A percentile compares a stretch with the other conserved stretches of the same genome.
Conservation (phyloP, 1,140 invertebrate genomes). For the Rhynchophorus ferrugineus region DNA sequence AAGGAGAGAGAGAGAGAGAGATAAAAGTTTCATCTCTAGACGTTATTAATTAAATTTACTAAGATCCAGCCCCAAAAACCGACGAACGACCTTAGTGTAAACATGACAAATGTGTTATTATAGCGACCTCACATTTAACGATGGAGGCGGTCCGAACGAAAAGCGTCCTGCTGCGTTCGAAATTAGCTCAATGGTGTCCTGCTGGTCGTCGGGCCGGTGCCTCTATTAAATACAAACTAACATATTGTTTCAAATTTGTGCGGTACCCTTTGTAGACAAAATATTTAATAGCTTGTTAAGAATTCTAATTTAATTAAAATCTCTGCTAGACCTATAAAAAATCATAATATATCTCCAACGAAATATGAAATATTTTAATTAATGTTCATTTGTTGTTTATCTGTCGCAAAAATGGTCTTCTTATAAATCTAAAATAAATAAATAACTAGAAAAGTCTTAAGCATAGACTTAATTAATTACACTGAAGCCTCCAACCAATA, state of each 20-base stretch:
- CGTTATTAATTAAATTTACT: slow-evolving; percentile 24
- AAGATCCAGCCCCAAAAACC: slow-evolving; percentile 16
- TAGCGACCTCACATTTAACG: slow-evolving; percentile 29
- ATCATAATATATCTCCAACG: no score
- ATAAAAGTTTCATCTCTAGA: not conserved
- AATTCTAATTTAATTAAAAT: slow-evolving; percentile 31
- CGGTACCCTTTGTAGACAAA: slow-evolving; percentile 29
- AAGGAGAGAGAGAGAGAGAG: no score
- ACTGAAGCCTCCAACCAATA: no score
- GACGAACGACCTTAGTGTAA: slow-evolving; percentile 27
- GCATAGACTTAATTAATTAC: no score
- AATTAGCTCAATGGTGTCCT: slow-evolving; percentile 38
- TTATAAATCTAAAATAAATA: no score
- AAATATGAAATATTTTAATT: no score
- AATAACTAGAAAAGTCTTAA: no score
- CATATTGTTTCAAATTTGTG: slow-evolving; percentile 35
- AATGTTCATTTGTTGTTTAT: no score
- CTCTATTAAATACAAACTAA: slow-evolving; percentile 36
- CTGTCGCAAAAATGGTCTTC: no score
- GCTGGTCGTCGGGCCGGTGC: slow-evolving; percentile 29
- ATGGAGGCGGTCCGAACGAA: slow-evolving; percentile 26
- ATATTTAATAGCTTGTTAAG: slow-evolving; percentile 24
- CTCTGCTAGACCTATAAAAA: no score
- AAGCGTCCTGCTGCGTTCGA: slow-evolving; percentile 30
- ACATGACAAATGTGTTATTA: slow-evolving; percentile 30